These are phyloP conservation scores for Mormyrus proboscirostris DNA, from an alignment of 2,797 vertebrate genomes.

Conservation along the genomic window DNA sequence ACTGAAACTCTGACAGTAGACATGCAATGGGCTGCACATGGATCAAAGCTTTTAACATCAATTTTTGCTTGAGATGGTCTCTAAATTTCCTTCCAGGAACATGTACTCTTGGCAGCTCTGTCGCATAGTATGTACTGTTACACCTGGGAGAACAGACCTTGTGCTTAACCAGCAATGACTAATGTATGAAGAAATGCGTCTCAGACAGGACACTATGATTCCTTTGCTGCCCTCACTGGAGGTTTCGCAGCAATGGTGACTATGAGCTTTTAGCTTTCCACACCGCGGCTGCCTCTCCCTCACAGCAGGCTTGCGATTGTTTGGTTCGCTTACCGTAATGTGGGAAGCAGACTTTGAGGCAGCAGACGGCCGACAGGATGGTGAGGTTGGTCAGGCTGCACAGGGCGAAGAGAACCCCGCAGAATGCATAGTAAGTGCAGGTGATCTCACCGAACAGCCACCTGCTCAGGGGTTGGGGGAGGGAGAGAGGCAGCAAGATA, in stretches of 20 bases:
- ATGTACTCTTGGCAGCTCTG: neutral
- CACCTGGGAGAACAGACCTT: neutral
- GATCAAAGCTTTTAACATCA: neutral
- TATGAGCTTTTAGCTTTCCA: neutral
- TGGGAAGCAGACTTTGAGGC: conserved; percentile 78
- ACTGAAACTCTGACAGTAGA: neutral
- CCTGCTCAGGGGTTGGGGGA: conserved; percentile 35
- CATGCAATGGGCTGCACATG: neutral
- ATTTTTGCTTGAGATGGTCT: neutral
- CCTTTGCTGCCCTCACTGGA: neutral
- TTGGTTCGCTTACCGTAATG: conserved; percentile 58
- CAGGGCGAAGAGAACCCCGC: conserved; percentile 67
- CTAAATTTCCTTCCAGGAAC: neutral
- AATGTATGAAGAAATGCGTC: neutral
- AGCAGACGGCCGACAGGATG: conserved; percentile 69
- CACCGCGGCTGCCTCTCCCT: neutral
- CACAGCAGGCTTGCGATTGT: neutral
- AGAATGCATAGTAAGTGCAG: conserved; percentile 74
- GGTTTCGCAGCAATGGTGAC: neutral
- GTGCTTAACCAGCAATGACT: neutral
- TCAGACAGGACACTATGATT: neutral
- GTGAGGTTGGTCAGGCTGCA: conserved; percentile 69
- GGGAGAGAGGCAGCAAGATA: neutral
- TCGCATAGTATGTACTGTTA: neutral
- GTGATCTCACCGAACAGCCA: conserved; percentile 66